These are phyloP conservation scores for Vespertilio murinus DNA, from an alignment of 2,797 vertebrate genomes.

Conservation along the genomic window DNA sequence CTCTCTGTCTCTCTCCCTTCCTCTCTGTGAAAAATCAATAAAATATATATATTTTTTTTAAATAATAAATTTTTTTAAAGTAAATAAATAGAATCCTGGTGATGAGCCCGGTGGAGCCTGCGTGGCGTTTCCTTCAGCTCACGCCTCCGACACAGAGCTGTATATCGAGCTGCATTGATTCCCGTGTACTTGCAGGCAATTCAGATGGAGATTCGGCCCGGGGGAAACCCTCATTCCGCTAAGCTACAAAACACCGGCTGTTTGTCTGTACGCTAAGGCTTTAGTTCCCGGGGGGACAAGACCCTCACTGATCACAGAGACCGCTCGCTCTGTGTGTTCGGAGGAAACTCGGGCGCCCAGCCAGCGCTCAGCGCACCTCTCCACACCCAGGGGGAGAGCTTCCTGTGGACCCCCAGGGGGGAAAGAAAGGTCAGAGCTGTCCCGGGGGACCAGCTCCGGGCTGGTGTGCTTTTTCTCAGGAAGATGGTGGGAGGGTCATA, in stretches of 20 bases:
- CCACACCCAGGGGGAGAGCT: conserved; percentile 42
- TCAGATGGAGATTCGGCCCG: conserved; percentile 79
- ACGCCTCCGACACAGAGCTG: conserved; percentile 64
- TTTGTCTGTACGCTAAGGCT: conserved; percentile 80
- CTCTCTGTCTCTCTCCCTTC: too few relatives aligned
- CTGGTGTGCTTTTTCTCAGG: neutral
- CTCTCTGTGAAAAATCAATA: too few relatives aligned
- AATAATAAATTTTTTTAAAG: too few relatives aligned
- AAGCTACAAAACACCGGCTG: conserved; percentile 72
- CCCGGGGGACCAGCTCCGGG: neutral
- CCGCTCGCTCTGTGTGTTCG: conserved; percentile 66
- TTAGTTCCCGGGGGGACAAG: conserved; percentile 70
- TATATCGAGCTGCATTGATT: conserved; percentile 78
- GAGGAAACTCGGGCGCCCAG: conserved; percentile 18
- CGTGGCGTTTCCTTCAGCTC: conserved; percentile 56
- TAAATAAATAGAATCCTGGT: neutral
- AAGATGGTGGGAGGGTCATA: neutral
- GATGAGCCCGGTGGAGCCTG: conserved; percentile 52
- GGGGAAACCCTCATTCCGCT: conserved; percentile 79
- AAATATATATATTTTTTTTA: too few relatives aligned
- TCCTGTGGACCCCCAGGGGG: neutral
- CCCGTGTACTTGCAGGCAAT: conserved; percentile 76
- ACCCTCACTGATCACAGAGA: conserved; percentile 75
- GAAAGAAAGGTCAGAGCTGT: neutral
- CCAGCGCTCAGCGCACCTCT: conserved; percentile 28